Percentiles rank a stretch among this genome's conserved stretches.
Conservation (phyloP, 92 coral and sea anemone species). For the Siderastrea radians region DNA sequence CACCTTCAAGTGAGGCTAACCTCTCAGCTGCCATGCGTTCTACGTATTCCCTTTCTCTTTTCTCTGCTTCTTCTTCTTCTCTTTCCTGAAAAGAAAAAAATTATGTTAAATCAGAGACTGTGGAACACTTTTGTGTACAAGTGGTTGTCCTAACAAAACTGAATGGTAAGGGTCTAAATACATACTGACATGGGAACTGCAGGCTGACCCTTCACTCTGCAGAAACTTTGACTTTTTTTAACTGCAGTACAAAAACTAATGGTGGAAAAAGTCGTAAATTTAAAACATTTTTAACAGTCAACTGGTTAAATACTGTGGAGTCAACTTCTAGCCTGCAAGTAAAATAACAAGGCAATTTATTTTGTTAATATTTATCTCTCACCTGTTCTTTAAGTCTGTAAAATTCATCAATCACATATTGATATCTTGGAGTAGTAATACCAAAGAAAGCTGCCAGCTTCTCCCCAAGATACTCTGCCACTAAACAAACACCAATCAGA, state of each 20-base stretch:
- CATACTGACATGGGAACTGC: no score
- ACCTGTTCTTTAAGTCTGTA: slow-evolving; percentile 96
- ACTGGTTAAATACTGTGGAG: no score
- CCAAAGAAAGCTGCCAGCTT: slow-evolving; percentile 98
- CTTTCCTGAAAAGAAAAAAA: slow-evolving; percentile 73
- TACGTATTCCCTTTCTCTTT: slow-evolving; percentile 87
- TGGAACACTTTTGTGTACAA: neutral
- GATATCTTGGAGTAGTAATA: slow-evolving; percentile 97
- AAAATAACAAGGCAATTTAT: neutral
- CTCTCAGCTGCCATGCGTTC: slow-evolving; percentile 90
- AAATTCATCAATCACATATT: slow-evolving; percentile 97
- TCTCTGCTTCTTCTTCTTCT: slow-evolving; percentile 91
- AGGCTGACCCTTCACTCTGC: no score
- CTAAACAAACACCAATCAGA: slow-evolving; percentile 37
- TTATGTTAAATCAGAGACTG: neutral
- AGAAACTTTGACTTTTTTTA: no score
- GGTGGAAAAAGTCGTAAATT: no score
- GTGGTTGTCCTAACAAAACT: no score
- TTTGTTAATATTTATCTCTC: slow-evolving; percentile 8
- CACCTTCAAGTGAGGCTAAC: slow-evolving; percentile 93
- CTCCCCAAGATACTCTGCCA: slow-evolving; percentile 97
- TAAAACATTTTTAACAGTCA: no score
- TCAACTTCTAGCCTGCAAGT: no score
- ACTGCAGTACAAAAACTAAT: no score
- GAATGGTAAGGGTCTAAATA: no score